Base-by-base conservation (phyloP, 2,797 vertebrate genomes). In the Hemitrygon akajei region DNA sequence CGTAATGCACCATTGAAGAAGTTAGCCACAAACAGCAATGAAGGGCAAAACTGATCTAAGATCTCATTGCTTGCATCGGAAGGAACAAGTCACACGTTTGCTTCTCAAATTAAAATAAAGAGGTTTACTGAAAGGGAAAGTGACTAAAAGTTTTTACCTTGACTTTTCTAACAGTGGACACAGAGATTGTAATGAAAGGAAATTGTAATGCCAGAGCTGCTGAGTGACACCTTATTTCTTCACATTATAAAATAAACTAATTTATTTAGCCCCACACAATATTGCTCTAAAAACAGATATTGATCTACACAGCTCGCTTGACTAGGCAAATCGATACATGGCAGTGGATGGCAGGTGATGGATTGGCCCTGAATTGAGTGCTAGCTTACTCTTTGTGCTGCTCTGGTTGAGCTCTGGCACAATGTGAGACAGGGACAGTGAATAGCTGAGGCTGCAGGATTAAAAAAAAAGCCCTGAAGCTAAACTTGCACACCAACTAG, bases 211-310 rank as follows among this genome's bases (percentile, higher is more conserved):
- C 60, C 63, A 89, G n/a, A 16, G 27, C n/a, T 25, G 18, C 94
- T 96, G 95, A 96, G 7, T 96, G 96, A 95, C 96, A 95, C 93
- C 81, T 95, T 95, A 94, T 94, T 97, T 96, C 94, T 96, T 95
- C 94, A 77, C 93, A 93, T 94, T 95, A 95, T 79, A 94, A 96
- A 96, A 96, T 95, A 95, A 96, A 96, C 95, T 95, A 94, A 96
- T 96, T 97, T 96, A 95, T 96, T 96, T 94, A 94, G 94, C 94
- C 95, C 95, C 93, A 77, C 94, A 95, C 94, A 95, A 94, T 95
- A 95, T 96, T 96, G 94, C 96, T 95, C 94, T 95, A 95, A 95
- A 96, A 96, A 96, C 94, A 91, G 60, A 76, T 96, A 97, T 97
- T 95, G 96, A 97, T 97, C 95, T 94, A 76, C 94, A 94, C 86